Base-by-base conservation (phyloP, 2,113 vertebrate genomes). In the Pipa parva region DNA sequence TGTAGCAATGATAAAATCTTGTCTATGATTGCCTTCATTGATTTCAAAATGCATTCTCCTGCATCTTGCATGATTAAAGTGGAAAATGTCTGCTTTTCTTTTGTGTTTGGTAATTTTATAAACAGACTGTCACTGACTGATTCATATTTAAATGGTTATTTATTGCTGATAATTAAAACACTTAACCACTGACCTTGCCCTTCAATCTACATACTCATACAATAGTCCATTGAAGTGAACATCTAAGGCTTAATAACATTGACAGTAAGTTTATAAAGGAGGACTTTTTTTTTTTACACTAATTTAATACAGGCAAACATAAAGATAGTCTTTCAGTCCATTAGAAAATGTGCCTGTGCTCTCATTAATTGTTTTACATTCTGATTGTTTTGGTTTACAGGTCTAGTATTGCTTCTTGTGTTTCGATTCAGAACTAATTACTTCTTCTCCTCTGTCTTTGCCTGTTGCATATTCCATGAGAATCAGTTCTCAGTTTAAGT, bases 201-300 rank as follows among this genome's bases (percentile, higher is more conserved):
- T 71, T 71, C 78, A 85, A 88, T 89, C 89, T 89, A 86, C 84
- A 87, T 87, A 88, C 82, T 82, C 78, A 77, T 83, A 88, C 85
- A 89, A 88, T 83, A 85, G 86, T 81, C 84, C 85, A 83, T 80
- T 81, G 85, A 87, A 88, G 81, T 84, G 85, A 90, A 85, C 84
- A 88, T 81, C 84, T 84, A 89, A 87, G 83, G 84, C 79, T 83
- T 85, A 85, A 88, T 90, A 88, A 88, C 87, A 84, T 87, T 88
- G 84, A 83, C 84, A 79, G 36, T 67, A 9, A 31, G 22, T 71
- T 74, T 84, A 82, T 87, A 84, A 87, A 89, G 86, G 83, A 85
- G 84, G 81, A 81, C 84, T 84, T 85, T 84, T 82, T 88, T 84
- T 85, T 84, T 82, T 88, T 80, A 83, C 83, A 84, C 80, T 82